Conservation (phyloP, 2,888 invertebrate genomes). For the Leptopterna dolabrata region DNA sequence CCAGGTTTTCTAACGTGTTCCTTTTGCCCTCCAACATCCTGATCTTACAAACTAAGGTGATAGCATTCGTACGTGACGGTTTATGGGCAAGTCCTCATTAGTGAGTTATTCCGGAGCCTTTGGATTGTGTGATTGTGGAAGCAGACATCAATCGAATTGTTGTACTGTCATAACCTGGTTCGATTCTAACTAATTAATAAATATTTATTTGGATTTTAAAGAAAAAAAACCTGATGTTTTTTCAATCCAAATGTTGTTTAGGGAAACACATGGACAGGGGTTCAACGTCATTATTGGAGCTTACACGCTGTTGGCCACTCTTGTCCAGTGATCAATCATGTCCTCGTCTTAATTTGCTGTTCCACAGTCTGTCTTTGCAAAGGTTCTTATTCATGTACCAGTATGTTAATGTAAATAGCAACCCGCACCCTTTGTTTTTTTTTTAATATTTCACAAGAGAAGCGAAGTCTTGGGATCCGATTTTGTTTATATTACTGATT, state of each 20-base stretch:
- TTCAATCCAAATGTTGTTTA: too few species aligned
- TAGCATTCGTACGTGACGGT: not conserved
- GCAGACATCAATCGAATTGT: too few species aligned
- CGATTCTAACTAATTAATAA: too few species aligned
- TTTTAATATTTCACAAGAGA: not conserved
- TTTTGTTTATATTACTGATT: slow-evolving; percentile 16
- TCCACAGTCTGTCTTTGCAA: not conserved
- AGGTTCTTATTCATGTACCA: not conserved
- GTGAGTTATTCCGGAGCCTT: not conserved
- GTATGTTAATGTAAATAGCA: not conserved
- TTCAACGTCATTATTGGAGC: too few species aligned
- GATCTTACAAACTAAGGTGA: not conserved
- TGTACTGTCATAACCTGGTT: too few species aligned
- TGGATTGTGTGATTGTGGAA: not conserved
- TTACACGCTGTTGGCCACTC: too few species aligned
- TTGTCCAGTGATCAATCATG: too few species aligned
- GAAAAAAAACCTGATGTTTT: too few species aligned
- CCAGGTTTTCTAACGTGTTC: not conserved
- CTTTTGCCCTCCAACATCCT: not conserved
- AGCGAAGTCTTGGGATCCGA: not conserved
- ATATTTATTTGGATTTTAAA: too few species aligned
- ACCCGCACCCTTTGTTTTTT: not conserved
- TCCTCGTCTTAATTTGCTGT: too few species aligned
- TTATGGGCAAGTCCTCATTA: not conserved
- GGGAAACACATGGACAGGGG: too few species aligned